These are phyloP conservation scores for Trypoxylus dichotomus DNA, from an alignment of 1,140 invertebrate genomes.

Conservation along the genomic window DNA sequence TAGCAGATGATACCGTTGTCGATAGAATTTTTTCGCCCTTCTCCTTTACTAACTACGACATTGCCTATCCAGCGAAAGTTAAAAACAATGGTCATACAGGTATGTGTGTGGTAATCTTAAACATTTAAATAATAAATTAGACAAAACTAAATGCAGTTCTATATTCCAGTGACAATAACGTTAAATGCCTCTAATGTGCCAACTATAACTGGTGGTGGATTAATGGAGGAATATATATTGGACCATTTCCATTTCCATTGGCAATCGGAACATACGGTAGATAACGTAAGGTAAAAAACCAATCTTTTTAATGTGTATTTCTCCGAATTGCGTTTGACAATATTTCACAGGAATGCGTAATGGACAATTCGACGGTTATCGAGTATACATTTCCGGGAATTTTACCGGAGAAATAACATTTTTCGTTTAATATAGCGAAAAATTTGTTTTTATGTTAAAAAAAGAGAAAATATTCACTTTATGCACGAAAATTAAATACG, in stretches of 20 bases:
- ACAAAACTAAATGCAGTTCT: background rate
- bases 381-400: no score
- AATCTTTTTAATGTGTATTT: no score
- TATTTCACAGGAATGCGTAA: background rate
- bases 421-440: no score
- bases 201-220: slow-evolving; percentile 57
- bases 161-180: slow-evolving; percentile 30
- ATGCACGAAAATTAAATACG: no score
- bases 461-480: no score
- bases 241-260: slow-evolving; percentile 79
- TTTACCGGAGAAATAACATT: no score
- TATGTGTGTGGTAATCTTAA: no score
- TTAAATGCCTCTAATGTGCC: slow-evolving; percentile 39
- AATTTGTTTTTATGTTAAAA: no score
- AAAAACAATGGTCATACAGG: slow-evolving; percentile 59
- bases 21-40: slow-evolving; percentile 50
- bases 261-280: slow-evolving; percentile 75
- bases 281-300: slow-evolving; percentile 54
- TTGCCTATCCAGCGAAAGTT: slow-evolving; percentile 45
- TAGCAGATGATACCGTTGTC: slow-evolving; percentile 41
- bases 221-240: slow-evolving; percentile 60
- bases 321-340: background rate
- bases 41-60: slow-evolving; percentile 52
- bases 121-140: background rate
- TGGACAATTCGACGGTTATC: background rate